phyloP scores from a whole-genome alignment of 2,888 invertebrate species.

The Stenolophus ochropezus region DNA sequence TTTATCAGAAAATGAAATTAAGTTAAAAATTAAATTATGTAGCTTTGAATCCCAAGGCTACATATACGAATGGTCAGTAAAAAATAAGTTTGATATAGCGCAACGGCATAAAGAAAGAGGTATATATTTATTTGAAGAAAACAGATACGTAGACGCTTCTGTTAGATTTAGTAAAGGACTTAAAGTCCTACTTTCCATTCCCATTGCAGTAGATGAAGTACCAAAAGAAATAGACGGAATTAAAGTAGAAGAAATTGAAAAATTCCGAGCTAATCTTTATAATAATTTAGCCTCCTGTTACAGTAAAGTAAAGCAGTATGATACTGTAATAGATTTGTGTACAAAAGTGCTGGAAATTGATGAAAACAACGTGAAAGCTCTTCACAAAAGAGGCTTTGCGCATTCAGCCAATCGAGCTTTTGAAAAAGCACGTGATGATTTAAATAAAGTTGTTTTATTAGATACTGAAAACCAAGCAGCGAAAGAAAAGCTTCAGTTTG shows the following conservation, averaged over 20 bases:
- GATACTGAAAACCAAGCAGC: constrained; percentile 82
- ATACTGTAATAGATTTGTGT: constrained; percentile 80
- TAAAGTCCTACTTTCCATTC: constrained; percentile 82
- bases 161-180: constrained; percentile 83
- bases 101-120: constrained; percentile 74
- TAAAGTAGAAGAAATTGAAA: constrained; percentile 74
- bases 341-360: constrained; percentile 71
- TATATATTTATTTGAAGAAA: constrained; percentile 79
- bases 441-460: constrained; percentile 75
- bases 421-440: constrained; percentile 79
- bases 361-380: constrained; percentile 72
- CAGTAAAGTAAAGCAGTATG: constrained; percentile 80
- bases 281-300: constrained; percentile 91
- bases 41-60: constrained; percentile 71
- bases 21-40: constrained; percentile 70
- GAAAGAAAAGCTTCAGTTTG: constrained; percentile 76
- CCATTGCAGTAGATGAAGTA: constrained; percentile 71
- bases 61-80: constrained; percentile 72
- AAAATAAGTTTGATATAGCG: constrained; percentile 72
- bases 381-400: constrained; percentile 74
- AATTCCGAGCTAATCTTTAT: constrained; percentile 81
- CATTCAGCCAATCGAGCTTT: constrained; percentile 78
- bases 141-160: constrained; percentile 81
- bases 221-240: constrained; percentile 75
- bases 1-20: constrained; percentile 67